Evolutionary conservation across 2,113 vertebrate genomes (phyloP).

Genomic region (Lagopus muta): DNA sequence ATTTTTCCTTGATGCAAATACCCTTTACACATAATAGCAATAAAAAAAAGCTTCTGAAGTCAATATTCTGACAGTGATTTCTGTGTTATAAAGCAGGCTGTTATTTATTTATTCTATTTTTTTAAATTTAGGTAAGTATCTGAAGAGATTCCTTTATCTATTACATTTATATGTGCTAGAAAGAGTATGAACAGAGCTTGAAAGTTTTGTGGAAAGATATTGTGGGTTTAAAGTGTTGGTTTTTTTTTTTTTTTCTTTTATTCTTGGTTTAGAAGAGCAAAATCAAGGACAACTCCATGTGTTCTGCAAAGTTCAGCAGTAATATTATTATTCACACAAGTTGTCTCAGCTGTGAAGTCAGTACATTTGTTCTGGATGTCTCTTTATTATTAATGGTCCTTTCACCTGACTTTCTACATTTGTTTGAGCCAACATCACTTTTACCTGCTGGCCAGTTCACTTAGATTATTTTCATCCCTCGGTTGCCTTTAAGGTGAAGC

Average conservation of each 20-base stretch:
- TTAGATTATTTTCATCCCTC: conserved; percentile 21
- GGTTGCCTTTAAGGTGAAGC: conserved; percentile 55
- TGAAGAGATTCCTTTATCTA: not conserved
- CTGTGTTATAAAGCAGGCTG: not conserved
- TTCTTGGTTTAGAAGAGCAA: not conserved
- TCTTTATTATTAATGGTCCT: conserved; percentile 65
- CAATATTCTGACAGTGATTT: not conserved
- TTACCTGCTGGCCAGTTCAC: conserved; percentile 42
- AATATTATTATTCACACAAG: conserved; percentile 64
- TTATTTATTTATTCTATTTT: not conserved
- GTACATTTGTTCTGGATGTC: conserved; percentile 61
- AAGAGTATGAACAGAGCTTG: not conserved
- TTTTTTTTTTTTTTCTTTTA: not conserved
- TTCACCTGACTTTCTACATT: conserved; percentile 44
- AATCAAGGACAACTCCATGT: conserved; percentile 58
- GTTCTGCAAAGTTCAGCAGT: conserved; percentile 66
- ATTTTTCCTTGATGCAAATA: not conserved
- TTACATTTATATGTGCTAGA: not conserved
- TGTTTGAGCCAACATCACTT: conserved; percentile 39
- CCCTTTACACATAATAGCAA: not conserved
- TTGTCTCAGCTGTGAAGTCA: conserved; percentile 56
- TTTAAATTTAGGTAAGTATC: not conserved
- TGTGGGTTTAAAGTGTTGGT: not conserved
- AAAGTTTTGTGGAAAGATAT: not conserved
- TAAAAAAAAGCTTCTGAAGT: not conserved